Conservation (phyloP, 2,797 vertebrate species). For the Limnodromus scolopaceus region DNA sequence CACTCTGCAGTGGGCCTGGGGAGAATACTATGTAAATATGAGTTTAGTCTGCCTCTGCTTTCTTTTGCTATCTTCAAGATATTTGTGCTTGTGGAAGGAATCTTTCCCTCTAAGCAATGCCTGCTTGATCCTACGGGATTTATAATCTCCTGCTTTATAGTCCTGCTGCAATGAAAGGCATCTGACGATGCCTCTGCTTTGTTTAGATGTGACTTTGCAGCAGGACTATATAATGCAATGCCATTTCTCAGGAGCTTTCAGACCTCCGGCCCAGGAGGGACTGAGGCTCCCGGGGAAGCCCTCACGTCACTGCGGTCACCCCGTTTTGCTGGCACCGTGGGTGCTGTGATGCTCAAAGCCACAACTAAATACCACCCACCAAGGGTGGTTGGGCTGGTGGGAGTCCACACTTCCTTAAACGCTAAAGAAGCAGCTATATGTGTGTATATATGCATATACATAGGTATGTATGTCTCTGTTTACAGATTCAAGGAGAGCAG, state of each 20-base stretch:
- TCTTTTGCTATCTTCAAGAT: neutral
- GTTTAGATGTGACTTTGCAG: neutral
- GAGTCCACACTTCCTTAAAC: neutral
- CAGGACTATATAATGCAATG: neutral
- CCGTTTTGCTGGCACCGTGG: accelerated
- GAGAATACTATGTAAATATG: neutral
- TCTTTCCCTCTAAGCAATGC: neutral
- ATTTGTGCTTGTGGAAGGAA: neutral
- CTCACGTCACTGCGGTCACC: accelerated
- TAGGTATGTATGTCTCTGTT: neutral
- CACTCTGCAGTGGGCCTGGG: neutral
- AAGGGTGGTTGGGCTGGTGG: neutral
- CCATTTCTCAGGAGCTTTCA: neutral
- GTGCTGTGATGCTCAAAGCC: neutral
- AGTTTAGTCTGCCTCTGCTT: neutral
- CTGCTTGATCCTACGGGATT: neutral
- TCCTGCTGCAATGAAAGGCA: neutral
- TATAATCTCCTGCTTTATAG: neutral
- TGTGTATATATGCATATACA: neutral
- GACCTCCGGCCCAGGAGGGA: neutral
- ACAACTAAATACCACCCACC: neutral
- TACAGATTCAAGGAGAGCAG: neutral
- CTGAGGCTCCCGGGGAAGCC: accelerated
- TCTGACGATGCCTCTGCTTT: accelerated
- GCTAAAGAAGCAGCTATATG: neutral